Evolutionary conservation across 2,797 vertebrate genomes (phyloP), one percentile per base, ranked within the genome.

Genomic region (Chelon labrosus): DNA sequence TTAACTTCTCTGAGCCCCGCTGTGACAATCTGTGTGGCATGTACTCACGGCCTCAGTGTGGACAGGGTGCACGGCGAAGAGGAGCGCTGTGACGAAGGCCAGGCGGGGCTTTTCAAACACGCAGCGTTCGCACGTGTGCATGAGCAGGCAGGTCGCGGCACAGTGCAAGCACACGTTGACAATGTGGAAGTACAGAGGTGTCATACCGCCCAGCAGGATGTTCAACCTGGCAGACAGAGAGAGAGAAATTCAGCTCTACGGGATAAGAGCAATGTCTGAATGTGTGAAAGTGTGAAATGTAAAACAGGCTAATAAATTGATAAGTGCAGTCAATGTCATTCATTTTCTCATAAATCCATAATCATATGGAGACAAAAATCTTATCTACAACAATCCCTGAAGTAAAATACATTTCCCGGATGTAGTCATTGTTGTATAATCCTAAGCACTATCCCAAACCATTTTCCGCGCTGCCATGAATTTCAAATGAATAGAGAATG

Each of bases 11-110:
- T 22, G 49, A 22, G 16, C 51, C 10, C 19, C 12, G 13, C 44
- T 12, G 39, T 14, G 12, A 25, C 4, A 25, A 37, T 65, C 0
- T 46, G 37, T 25, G 27, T 17, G 61, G 66, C 0, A 1, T 22
- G 54, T 81, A 97, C 97, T 97, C 91, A 99, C 98, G 13, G 98
- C 98, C 88, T 99, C 98, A 0, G 97, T 99, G 94, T 99, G 98
- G 75, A 99, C 85, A 0, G 98, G 98, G 85, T 99, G 98, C 55
- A 96, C 96, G 1, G 97, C 95, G 38, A 99, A 99, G 74, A 99
- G 95, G 58, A 98, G 89, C 0, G 97, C 96, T 0, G 97, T 94
- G 85, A 97, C 85, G 76, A 98, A 96, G 79, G 97, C 96, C 31
- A 95, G 94, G 0, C 89, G 89, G 0, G 91, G 78, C 61, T 96